Base-by-base conservation (phyloP, 1,140 invertebrate genomes). In the Dermatophagoides farinae region DNA sequence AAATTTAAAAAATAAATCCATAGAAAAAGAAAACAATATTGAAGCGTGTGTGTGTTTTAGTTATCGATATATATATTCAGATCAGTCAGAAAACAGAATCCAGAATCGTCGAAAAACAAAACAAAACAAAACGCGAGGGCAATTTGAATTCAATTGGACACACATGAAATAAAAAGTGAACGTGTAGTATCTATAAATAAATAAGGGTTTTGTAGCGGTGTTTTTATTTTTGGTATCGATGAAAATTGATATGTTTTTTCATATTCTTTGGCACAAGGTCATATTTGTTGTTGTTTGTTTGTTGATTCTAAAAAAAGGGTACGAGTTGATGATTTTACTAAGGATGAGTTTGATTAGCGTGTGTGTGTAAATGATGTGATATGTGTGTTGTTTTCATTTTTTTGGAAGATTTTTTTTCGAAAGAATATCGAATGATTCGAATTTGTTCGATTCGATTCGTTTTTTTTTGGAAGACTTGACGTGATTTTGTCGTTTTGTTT, bases 401-500 rank as follows among this genome's bases (percentile, higher is more conserved):
- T 14, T 12, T 38, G 14, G 38, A 37, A 12, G 41, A 43, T 43
- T 43, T 8, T 8, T 54, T 25, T 39, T 14, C 14, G 53, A 25
- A 23, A 55, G 53, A 20, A 25, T 14, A 25, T 14, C 53, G 25
- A 44, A n/a, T 31, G 2, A 2, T 4, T 1, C 10, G n/a, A 14
- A 44, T 12, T n/a, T 1, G 53, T n/a, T 39, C 14, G 53, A 23
- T 23, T 55, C 14, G 11, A 14, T 23, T 9, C 14, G 20, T 8
- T 22, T 8, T 41, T 41, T 9, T 22, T n/a, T 55, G 53, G 53
- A 55, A 55, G 53, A 55, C 53, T 38, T 23, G 18, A 14, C 20
- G 23, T 31, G 53, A 55, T 55, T 55, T 55, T 55, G 53, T 55
- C 25, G 25, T 31, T n/a, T n/a, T n/a, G n/a, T n/a, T n/a, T 31